A percentile compares a stretch with the other conserved stretches of the same genome.
phyloP scores from a whole-genome alignment of 2,797 vertebrate genomes.

The Sebastes wilsoni region DNA sequence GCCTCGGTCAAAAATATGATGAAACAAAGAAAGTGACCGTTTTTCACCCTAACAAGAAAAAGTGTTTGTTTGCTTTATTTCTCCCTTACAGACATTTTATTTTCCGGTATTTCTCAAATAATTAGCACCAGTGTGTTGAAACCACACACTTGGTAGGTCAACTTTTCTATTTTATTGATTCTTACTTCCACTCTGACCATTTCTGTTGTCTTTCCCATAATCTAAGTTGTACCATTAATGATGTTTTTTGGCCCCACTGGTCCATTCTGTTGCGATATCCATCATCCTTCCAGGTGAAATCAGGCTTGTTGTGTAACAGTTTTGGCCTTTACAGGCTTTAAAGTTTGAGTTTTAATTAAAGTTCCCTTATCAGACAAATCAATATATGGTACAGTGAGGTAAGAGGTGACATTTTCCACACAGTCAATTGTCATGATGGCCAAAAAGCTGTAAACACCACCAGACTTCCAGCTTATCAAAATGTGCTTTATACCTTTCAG shows the following conservation, averaged over 20 bases:
- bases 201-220: background rate
- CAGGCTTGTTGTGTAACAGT: background rate
- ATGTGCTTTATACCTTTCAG: background rate
- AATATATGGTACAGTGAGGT: background rate
- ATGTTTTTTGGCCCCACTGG: background rate
- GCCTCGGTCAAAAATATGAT: background rate
- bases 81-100: background rate
- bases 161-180: background rate
- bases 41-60: background rate
- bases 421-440: background rate
- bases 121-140: background rate
- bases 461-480: background rate
- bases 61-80: background rate
- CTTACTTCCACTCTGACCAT: background rate
- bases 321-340: background rate
- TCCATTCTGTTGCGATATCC: background rate
- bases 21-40: background rate
- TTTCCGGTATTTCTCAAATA: background rate
- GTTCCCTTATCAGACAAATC: background rate
- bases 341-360: background rate
- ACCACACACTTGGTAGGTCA: background rate
- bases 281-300: background rate
- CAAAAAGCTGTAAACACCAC: background rate
- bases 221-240: background rate
- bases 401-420: background rate